Evolutionary conservation across 2,888 invertebrate species (phyloP), one percentile per base, ranked within the genome.

Genomic region (Opisthograptis luteolata): DNA sequence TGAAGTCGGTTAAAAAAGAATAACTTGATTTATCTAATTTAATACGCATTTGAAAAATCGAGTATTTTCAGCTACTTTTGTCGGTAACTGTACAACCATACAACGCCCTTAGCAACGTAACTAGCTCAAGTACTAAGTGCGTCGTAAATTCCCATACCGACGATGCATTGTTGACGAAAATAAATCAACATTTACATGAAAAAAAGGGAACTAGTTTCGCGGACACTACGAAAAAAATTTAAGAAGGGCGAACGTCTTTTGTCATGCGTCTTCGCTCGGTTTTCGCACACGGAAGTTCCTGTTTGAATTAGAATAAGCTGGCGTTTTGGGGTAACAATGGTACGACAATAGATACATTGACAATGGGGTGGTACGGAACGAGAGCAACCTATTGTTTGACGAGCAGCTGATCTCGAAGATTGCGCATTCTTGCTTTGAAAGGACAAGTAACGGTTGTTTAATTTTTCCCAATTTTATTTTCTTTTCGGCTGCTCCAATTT

Each of bases 221-320:
- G 73, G 74, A 74, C 74, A 64, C 50, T 43, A 56, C 55, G 68
- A 74, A 79, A 77, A 73, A 76, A 66, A 55, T 43, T 6, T 52
- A 68, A 62, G 75, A 78, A 80, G 82, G 84, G 83, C 74, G 74
- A 68, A 53, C 20, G 42, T 31, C 71, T 59, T 74, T 84, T 83
- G 81, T 72, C 43, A 36, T 42, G 40, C 53, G 70, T 70, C 70
- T 68, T 73, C 68, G 64, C 64, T 59, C 64, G 61, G 70, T 75
- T 84, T 87, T 87, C 83, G 87, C 87, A 87, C 80, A 82, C 87
- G 87, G 87, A 87, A 87, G 86, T 86, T 74, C 79, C 79, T 75
- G 75, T 74, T 71, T 70, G 76, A 75, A 68, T 69, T 67, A 63
- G 73, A 77, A 79, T 80, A 80, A 76, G 77, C 78, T 51, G 56